These are phyloP conservation scores for Oenanthe oenanthe DNA, from an alignment of 2,113 vertebrate species.

Conservation along the genomic window DNA sequence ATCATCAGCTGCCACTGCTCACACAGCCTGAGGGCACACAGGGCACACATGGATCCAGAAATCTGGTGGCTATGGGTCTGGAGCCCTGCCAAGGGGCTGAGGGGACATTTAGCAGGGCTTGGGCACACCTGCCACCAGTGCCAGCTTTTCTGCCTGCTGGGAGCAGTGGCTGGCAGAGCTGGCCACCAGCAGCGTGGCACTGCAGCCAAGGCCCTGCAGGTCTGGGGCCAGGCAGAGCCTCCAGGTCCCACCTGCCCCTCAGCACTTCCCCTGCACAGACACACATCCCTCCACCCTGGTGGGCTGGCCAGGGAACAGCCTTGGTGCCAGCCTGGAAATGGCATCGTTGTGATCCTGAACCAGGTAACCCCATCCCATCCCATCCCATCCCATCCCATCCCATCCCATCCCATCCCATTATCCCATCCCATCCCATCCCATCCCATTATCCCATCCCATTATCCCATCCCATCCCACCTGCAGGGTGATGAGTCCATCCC, in stretches of 20 bases:
- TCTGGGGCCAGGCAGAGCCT: neutral
- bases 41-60: rapidly evolving
- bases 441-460: no score
- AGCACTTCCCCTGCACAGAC: neutral
- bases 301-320: neutral
- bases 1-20: neutral
- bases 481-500: neutral
- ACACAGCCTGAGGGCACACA: neutral
- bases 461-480: neutral
- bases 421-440: neutral
- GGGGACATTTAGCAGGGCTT: neutral
- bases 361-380: no score
- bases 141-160: neutral
- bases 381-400: no score
- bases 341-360: neutral
- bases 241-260: neutral
- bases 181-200: rapidly evolving
- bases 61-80: neutral
- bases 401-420: neutral
- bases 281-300: neutral
- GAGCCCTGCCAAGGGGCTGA: neutral
- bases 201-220: neutral
- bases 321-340: neutral
- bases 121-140: neutral
- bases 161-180: neutral